phyloP scores from a whole-genome alignment of 2,113 vertebrate species.

The Verasper variegatus region DNA sequence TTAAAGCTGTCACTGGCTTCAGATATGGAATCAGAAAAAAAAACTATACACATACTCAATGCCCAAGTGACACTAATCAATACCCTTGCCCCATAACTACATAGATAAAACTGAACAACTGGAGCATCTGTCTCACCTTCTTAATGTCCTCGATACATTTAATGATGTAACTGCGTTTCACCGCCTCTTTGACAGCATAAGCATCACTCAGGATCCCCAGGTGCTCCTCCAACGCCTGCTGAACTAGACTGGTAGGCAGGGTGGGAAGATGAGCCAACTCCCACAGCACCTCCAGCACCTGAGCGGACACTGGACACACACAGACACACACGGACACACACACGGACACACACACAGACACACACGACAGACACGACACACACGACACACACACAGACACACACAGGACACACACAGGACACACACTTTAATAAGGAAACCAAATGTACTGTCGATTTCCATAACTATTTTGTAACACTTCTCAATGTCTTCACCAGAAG shows the following conservation, averaged over 20 bases:
- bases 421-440: background rate
- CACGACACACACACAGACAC: background rate
- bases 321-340: background rate
- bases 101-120: background rate
- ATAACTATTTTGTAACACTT: background rate
- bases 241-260: slow-evolving; percentile 91
- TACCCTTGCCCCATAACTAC: background rate
- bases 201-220: slow-evolving; percentile 98
- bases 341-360: background rate
- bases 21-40: background rate
- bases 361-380: no score
- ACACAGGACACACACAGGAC: background rate
- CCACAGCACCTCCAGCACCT: slow-evolving; percentile 98
- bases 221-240: slow-evolving; percentile 97
- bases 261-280: slow-evolving; percentile 96
- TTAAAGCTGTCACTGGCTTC: background rate
- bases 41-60: background rate
- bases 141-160: slow-evolving; percentile 99
- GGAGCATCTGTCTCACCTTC: slow-evolving; percentile 84
- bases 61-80: no score
- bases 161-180: slow-evolving; percentile 97
- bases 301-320: slow-evolving; percentile 31
- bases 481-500: background rate
- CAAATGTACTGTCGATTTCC: background rate
- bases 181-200: slow-evolving; percentile 94